Evolutionary conservation across 2,888 invertebrate genomes (phyloP), one percentile per base, ranked within the genome.

Genomic region (Noctua janthina): DNA sequence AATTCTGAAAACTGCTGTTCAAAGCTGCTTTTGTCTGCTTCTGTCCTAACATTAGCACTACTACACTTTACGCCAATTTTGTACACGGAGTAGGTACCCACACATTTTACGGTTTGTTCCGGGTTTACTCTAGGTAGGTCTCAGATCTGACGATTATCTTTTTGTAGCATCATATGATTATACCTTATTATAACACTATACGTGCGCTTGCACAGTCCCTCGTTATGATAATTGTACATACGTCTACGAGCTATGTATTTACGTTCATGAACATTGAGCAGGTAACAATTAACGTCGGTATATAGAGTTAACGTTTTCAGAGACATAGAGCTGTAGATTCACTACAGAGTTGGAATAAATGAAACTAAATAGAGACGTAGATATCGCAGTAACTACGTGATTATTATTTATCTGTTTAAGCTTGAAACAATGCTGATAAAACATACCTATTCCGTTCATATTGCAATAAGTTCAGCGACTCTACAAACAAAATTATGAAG

Each of bases 171-270:
- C 64, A n/a, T 46, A 49, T 69, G 67, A 85, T 66, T 80, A 72
- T 23, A 64, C 35, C 59, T 67, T 67, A n/a, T 76, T 83, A 56
- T 23, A 23, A 51, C 43, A 46, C 66, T 67, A 10, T 54, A 13
- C 46, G n/a, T 76, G 74, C 29, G 56, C 49, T 56, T 69, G 73
- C 64, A 51, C 71, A 75, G 72, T 35, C 66, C 4, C 66, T 77
- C 43, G 43, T 78, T 78, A 78, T 62, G 49, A 74, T 84, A 87
- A 81, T 87, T 84, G 74, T 68, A 76, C 10, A 15, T 46, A 64
- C 68, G n/a, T 43, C 67, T 43, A 43, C 17, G 43, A 43, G 35
- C 49, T 72, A 59, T 20, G 43, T 84, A 69, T 39, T 76, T 74
- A 68, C 59, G 80, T 68, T 73, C 62, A 75, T 86, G 73, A 74